Conservation (phyloP, 2,797 vertebrate genomes). For the Paramormyrops hopkinsi region DNA sequence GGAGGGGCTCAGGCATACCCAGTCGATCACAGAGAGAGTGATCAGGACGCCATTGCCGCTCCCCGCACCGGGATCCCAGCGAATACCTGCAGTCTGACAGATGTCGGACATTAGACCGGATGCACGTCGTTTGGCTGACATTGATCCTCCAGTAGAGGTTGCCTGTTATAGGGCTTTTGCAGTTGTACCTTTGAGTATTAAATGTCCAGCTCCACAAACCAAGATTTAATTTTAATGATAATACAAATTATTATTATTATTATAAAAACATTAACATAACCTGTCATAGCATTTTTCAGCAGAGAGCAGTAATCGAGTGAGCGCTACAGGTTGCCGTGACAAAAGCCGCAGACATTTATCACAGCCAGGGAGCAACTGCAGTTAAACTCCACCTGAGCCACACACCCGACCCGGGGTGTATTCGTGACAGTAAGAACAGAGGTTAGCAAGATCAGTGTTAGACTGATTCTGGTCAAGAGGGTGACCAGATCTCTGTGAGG, state of each 20-base stretch:
- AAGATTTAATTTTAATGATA: not conserved
- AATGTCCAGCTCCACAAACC: not conserved
- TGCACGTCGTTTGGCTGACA: not conserved
- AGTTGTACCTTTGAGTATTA: not conserved
- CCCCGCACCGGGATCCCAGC: not conserved
- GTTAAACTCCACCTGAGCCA: not conserved
- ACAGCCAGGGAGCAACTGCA: conserved; percentile 9
- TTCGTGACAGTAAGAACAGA: not conserved
- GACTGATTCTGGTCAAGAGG: not conserved
- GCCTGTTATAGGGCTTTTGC: not conserved
- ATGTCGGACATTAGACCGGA: not conserved
- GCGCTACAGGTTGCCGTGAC: not conserved
- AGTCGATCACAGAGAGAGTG: not conserved
- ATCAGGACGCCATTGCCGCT: not conserved
- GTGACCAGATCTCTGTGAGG: not conserved
- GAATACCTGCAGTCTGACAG: not conserved
- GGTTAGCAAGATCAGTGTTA: not conserved
- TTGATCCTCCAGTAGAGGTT: not conserved
- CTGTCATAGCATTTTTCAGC: not conserved
- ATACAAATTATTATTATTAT: not conserved
- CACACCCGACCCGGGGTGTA: not conserved
- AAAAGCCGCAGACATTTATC: not conserved
- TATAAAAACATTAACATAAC: not conserved
- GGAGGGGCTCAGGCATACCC: conserved; percentile 18
- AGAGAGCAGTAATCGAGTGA: not conserved